Evolutionary conservation across 2,113 vertebrate genomes (phyloP).

Genomic region (Phocoena phocoena): DNA sequence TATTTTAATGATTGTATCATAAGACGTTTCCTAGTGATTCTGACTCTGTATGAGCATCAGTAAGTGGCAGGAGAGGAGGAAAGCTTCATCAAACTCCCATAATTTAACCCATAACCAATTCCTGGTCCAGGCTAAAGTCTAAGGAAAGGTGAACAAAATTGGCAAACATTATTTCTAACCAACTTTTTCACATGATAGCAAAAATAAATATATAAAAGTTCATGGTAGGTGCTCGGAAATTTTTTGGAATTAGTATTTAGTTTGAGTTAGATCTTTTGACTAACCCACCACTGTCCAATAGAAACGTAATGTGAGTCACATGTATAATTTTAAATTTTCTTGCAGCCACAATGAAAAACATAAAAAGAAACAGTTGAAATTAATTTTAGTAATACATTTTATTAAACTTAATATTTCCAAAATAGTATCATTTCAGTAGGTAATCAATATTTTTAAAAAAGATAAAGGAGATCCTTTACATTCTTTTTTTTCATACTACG

Average conservation of each 20-base stretch:
- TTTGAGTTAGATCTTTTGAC: background rate
- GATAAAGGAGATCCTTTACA: background rate
- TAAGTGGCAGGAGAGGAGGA: background rate
- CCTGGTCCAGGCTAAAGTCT: background rate
- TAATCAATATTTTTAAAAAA: background rate
- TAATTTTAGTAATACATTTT: constrained; percentile 1
- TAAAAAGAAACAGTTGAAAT: background rate
- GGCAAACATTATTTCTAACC: background rate
- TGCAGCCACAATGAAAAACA: background rate
- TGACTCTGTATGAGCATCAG: background rate
- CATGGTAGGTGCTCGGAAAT: background rate
- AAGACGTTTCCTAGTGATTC: background rate
- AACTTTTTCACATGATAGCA: background rate
- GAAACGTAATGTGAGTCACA: background rate
- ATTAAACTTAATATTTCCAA: constrained; percentile 27
- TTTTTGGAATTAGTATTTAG: background rate
- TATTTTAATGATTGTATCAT: background rate
- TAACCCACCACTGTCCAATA: background rate
- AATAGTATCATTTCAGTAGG: background rate
- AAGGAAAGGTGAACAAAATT: background rate
- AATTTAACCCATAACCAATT: background rate
- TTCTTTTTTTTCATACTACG: background rate
- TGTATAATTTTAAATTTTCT: background rate
- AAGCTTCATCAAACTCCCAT: background rate
- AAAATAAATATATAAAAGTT: background rate